Base-by-base conservation (phyloP, 2,888 invertebrate genomes). In the Lamellibrachia columna region DNA sequence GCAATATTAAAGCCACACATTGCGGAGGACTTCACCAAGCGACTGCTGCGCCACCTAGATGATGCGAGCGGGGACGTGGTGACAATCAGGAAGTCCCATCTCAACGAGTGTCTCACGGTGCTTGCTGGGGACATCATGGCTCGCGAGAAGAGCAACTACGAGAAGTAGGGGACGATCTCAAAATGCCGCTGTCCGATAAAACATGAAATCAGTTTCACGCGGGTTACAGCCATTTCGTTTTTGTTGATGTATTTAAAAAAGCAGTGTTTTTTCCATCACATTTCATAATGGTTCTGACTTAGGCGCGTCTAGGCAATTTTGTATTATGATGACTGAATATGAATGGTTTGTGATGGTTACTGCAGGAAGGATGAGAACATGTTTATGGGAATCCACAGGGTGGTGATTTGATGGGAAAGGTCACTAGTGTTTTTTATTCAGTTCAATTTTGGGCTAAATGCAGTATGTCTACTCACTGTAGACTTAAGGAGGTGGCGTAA, bases 1-100 rank as follows among this genome's bases (percentile, higher is more conserved):
- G 96, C 96, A 0, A 95, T 96, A 22, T 95, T 95, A 91, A 95
- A 95, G 90, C 96, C 96, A 11, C 96, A 96, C 92, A 94, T 96
- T 11, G 96, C 96, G 0, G 96, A 96, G 93, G 94, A 95, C 52
- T 96, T 96, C 94, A 95, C 95, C 40, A 94, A 95, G 40, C 92
- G 94, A 92, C 94, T 96, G 91, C 93, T 94, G 94, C 40, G 53
- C 52, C 15, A 91, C 22, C 7, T 91, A 15, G 40, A 53, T 22
- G 91, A 58, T 53, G 3, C 91, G 11, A 95, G 94, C 1, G 93
- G 93, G 4, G 40, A 53, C 7, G 90, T 91, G 8, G 93, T 96
- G 15, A 95, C 95, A 6, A 95, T 96, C 93, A 92, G 94, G 15
- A 94, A 94, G 93, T 94, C 95, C 90, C 96, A 96, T 93, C 94